Conservation (phyloP, 2,888 invertebrate species). For the Galerucella pusilla region DNA sequence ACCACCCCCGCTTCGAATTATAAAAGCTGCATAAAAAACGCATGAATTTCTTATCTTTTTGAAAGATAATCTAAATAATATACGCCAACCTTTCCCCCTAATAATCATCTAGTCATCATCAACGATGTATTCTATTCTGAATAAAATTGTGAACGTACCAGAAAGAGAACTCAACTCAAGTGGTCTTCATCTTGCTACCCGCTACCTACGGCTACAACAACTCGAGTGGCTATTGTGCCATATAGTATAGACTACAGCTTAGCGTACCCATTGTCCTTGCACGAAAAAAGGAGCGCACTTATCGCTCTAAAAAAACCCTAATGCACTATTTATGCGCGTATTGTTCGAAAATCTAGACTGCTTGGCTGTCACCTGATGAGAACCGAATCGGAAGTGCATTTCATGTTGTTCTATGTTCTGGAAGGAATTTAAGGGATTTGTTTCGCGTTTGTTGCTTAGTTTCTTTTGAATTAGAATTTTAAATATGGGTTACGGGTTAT, state of each 20-base stretch:
- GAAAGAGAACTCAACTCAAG: constrained; percentile 47
- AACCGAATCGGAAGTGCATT: constrained; percentile 31
- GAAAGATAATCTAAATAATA: constrained; percentile 10
- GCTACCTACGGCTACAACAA: constrained; percentile 52
- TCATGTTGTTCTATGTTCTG: constrained; percentile 21
- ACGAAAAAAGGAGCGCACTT: constrained; percentile 55
- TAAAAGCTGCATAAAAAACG: background rate
- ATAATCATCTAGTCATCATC: constrained; percentile 17
- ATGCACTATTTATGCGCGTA: constrained; percentile 57
- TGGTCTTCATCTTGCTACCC: constrained; percentile 48
- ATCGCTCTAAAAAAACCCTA: constrained; percentile 56
- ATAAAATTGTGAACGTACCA: constrained; percentile 22
- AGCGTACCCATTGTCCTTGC: constrained; percentile 52
- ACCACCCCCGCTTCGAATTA: too few relatives aligned
- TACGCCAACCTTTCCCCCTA: constrained; percentile 9
- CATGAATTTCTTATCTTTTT: constrained; percentile 1
- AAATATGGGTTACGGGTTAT: background rate
- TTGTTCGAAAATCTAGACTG: constrained; percentile 41
- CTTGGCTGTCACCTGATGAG: constrained; percentile 41
- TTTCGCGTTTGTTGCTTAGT: constrained; percentile 2
- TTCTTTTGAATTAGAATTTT: background rate
- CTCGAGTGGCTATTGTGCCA: constrained; percentile 56
- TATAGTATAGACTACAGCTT: constrained; percentile 30
- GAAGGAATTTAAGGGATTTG: constrained; percentile 20
- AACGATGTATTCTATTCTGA: constrained; percentile 20